phyloP scores from a whole-genome alignment of 2,797 vertebrate species.

The Lithobates pipiens region DNA sequence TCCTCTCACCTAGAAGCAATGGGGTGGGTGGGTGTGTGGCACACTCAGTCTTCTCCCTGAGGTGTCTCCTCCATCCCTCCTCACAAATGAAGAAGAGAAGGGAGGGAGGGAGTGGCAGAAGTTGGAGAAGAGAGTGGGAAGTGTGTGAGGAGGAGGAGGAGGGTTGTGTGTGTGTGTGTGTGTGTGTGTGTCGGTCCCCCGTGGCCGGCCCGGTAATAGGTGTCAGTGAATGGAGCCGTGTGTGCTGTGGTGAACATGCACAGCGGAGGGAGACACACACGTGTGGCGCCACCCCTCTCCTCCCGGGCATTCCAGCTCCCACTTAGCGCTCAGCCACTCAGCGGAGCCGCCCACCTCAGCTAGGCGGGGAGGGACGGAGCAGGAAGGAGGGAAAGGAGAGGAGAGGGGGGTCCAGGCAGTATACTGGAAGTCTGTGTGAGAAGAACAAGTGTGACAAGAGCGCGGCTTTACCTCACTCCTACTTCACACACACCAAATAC shows the following conservation, averaged over 20 bases:
- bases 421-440: background rate
- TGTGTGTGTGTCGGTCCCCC: constrained; percentile 29
- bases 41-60: background rate
- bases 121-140: constrained; percentile 43
- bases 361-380: constrained; percentile 33
- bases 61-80: constrained; percentile 15
- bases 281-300: constrained; percentile 61
- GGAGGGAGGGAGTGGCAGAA: constrained; percentile 56
- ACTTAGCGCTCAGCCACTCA: constrained; percentile 50
- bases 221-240: constrained; percentile 46
- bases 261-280: constrained; percentile 46
- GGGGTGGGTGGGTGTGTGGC: background rate
- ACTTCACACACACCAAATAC: too few species aligned
- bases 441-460: too few species aligned
- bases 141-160: background rate
- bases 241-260: constrained; percentile 21
- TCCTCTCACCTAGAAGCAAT: constrained; percentile 2
- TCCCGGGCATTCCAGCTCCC: constrained; percentile 61
- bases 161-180: background rate
- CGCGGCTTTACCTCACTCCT: too few species aligned
- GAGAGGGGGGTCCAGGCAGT: background rate
- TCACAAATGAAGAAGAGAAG: constrained; percentile 37
- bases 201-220: constrained; percentile 32
- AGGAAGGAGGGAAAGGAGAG: constrained; percentile 46
- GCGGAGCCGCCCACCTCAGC: constrained; percentile 48